Percentiles rank a stretch among this genome's conserved stretches.
Evolutionary conservation across 1,140 invertebrate species (phyloP).

Genomic region (Camponotus vicinus): DNA sequence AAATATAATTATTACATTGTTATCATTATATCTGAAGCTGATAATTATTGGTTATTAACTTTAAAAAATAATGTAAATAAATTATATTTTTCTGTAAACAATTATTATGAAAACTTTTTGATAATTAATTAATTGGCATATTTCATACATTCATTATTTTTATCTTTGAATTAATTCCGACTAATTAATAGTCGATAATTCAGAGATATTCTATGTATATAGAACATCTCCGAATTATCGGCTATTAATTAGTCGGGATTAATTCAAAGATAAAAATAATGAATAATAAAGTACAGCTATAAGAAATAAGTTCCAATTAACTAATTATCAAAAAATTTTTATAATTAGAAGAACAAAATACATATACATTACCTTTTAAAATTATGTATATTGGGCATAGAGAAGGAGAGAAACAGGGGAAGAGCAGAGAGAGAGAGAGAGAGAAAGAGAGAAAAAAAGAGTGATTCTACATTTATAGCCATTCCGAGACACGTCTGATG

Average conservation of each 20-base stretch:
- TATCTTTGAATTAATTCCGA: background rate
- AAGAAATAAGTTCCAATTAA: background rate
- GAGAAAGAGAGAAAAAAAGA: background rate
- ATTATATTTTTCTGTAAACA: no score
- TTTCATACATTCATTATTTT: background rate
- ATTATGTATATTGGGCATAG: background rate
- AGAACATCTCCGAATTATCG: background rate
- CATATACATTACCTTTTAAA: background rate
- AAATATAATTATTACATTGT: background rate
- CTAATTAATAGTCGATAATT: background rate
- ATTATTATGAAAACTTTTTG: background rate
- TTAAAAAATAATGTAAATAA: no score
- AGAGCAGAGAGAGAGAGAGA: no score
- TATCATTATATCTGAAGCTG: background rate
- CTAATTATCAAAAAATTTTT: background rate
- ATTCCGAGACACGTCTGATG: background rate
- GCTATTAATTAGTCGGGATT: background rate
- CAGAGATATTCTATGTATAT: no score
- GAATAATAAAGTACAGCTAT: background rate
- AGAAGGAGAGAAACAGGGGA: no score
- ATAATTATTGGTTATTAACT: background rate
- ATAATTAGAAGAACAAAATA: background rate
- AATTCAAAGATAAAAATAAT: background rate
- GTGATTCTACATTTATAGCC: no score
- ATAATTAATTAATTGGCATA: background rate